These are phyloP conservation scores for Mamestra brassicae DNA, from an alignment of 2,888 invertebrate genomes.

Conservation along the genomic window DNA sequence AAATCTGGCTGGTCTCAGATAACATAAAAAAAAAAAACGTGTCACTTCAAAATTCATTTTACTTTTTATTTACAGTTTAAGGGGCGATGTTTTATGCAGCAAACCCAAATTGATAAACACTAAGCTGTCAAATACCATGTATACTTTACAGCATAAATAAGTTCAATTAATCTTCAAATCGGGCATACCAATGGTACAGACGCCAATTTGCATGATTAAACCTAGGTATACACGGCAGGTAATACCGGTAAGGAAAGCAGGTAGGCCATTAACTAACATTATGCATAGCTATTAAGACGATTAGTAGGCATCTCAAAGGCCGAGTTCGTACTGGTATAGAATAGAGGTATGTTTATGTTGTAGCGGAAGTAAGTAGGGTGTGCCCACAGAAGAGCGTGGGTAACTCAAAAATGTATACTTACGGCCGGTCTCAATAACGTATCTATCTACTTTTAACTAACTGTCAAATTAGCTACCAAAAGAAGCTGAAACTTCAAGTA, in stretches of 20 bases:
- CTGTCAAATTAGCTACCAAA: too few species aligned
- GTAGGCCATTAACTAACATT: conserved; percentile 24
- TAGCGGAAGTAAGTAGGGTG: background rate
- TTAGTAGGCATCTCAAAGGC: conserved; percentile 34
- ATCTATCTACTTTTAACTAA: too few species aligned
- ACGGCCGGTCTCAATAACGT: too few species aligned
- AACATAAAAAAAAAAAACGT: too few species aligned
- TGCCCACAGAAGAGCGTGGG: too few species aligned
- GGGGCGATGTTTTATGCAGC: too few species aligned
- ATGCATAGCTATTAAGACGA: conserved; percentile 37
- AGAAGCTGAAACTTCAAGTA: too few species aligned
- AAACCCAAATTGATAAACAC: too few species aligned
- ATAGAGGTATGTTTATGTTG: background rate
- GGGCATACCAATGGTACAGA: conserved; percentile 18
- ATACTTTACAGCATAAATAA: conserved; percentile 7
- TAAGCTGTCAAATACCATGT: background rate
- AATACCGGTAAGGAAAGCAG: conserved; percentile 13
- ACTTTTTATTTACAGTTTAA: too few species aligned
- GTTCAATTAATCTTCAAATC: conserved; percentile 18
- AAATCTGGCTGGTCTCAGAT: too few species aligned
- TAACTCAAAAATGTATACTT: too few species aligned
- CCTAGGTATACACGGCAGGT: conserved; percentile 14
- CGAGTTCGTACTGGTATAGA: background rate
- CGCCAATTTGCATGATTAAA: conserved; percentile 49
- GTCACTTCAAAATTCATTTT: too few species aligned